Evolutionary conservation across 2,113 vertebrate species (phyloP).

Genomic region (Corythaeola cristata): DNA sequence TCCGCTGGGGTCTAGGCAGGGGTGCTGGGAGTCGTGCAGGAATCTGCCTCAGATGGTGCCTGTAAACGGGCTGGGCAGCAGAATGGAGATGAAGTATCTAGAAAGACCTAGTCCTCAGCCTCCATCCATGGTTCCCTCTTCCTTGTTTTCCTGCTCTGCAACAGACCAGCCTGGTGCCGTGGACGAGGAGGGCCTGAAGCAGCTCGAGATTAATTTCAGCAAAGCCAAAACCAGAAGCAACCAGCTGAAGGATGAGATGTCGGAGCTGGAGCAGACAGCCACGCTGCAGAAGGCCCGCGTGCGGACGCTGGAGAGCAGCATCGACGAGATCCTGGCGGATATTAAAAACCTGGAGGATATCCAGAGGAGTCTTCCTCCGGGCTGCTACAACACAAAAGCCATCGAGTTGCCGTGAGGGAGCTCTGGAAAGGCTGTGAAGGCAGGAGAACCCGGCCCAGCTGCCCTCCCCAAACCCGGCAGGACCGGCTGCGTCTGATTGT

Average conservation of each 20-base stretch:
- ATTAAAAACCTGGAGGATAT: constrained; percentile 90
- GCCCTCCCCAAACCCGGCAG: neutral
- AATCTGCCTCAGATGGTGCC: neutral
- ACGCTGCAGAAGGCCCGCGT: constrained; percentile 65
- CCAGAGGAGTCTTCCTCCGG: constrained; percentile 74
- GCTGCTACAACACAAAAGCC: constrained; percentile 85
- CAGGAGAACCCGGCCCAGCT: neutral
- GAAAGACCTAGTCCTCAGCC: neutral
- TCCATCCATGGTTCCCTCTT: neutral
- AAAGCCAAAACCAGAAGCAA: constrained; percentile 61
- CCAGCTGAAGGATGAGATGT: constrained; percentile 75
- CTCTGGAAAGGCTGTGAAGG: neutral
- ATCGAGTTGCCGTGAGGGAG: constrained; percentile 81
- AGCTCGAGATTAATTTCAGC: constrained; percentile 67
- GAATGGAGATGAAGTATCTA: neutral
- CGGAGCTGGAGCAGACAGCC: constrained; percentile 76
- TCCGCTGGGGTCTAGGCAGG: neutral
- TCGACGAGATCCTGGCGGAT: constrained; percentile 80
- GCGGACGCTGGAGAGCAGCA: constrained; percentile 73
- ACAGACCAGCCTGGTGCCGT: constrained; percentile 74
- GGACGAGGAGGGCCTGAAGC: constrained; percentile 74
- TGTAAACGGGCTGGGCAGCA: neutral
- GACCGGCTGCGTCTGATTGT: neutral
- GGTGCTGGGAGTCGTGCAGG: neutral
- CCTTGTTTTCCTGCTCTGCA: neutral